Base-by-base conservation (phyloP, 2,797 vertebrate species). In the Anableps anableps region DNA sequence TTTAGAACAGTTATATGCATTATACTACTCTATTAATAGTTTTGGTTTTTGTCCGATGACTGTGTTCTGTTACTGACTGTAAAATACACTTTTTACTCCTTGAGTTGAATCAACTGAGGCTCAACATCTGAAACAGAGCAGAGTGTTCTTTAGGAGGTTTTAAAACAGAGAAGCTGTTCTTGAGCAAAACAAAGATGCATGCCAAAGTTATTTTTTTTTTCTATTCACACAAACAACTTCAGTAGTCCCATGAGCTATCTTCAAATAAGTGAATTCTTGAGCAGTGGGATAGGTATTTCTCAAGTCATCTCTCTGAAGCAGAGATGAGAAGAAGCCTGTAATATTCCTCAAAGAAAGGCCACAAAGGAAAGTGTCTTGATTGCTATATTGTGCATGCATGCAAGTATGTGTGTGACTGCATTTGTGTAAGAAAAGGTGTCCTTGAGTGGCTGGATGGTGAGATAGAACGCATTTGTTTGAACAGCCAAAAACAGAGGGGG, bases 401-500 rank as follows among this genome's bases (percentile, higher is more conserved):
- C 16, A 17, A 29, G 41, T 47, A 26, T 58, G 43, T 80, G 66
- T 72, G 55, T 4, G 29, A 43, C 47, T 75, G 71, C 50, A 73
- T 31, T 71, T 71, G 68, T 71, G 41, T 45, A 45, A 31, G 43
- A 72, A 77, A 48, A 66, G 73, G 68, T 85, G 91, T 90, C 91
- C 92, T 93, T 93, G 92, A 86, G 86, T 79, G 84, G 85, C 84
- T 89, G 83, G 78, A 84, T 88, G 82, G 85, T 80, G 82, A 91
- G 74, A 87, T 85, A 86, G 86, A 92, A 88, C 85, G 74, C 84
- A 41, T 89, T 89, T 88, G 84, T 93, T 90, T 92, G 86, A 93
- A 87, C 79, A 88, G 85, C 87, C 83, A 88, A 90, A 91, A 82
- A 85, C 79, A 86, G 79, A 85, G 82, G 83, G 86, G 82, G 89